Evolutionary conservation across 2,888 invertebrate genomes (phyloP), one percentile per base, ranked within the genome.

Genomic region (Lochmaea crataegi): DNA sequence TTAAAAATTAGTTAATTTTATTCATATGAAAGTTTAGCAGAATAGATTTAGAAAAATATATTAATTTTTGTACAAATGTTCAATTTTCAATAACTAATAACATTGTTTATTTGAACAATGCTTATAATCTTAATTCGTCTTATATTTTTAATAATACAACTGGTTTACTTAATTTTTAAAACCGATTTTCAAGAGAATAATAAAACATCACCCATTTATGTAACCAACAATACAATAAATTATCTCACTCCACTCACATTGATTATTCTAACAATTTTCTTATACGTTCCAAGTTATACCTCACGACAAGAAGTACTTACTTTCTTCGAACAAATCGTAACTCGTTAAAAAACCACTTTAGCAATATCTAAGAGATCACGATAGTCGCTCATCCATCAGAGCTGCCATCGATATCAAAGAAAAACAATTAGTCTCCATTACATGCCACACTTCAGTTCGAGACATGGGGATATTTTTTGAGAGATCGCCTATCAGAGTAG

Each of bases 371-470:
- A 53, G 63, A 69, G 73, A 72, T 74, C 79, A 80, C 79, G 80
- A 76, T 68, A 79, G 73, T 64, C 71, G 75, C 75, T 76, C 78
- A 81, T 81, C 79, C 78, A 80, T 81, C 80, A 81, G 76, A 58
- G 22, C 78, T 79, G 81, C 77, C 78, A 79, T 75, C 76, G 71
- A 68, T 73, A 68, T 74, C 73, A 74, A 79, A 76, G 77, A 41
- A 64, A 77, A 78, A 76, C 79, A 80, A 81, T 81, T 81, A 81
- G 80, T 81, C 78, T 78, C 78, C 74, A 79, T 80, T 80, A 78
- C 79, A 78, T 75, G 78, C 56, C 78, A 78, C 78, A 75, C 77
- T 75, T 74, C 72, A 70, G 72, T 70, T 71, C 68, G 38, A 61
- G 65, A 60, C 66, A 51, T 48, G 60, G 51, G 41, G 60, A 68